These are phyloP conservation scores for Hydriomena furcata DNA, from an alignment of 2,888 invertebrate genomes.

Conservation along the genomic window DNA sequence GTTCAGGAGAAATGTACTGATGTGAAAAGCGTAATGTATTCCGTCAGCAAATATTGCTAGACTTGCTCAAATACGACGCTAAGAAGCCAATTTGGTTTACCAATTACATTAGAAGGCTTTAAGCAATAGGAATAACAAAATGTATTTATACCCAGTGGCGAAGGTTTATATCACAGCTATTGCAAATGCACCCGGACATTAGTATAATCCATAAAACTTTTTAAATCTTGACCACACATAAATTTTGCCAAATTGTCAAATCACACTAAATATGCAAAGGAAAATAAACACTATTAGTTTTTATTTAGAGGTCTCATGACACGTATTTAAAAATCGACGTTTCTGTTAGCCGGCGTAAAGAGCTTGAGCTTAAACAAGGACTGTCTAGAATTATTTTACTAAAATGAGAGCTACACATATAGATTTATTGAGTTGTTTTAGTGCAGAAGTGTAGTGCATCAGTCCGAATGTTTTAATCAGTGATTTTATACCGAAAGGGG, in stretches of 20 bases:
- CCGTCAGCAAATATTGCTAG: slow-evolving; percentile 1
- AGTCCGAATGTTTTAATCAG: slow-evolving; percentile 74
- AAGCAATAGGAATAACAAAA: slow-evolving; percentile 43
- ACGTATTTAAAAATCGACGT: slow-evolving; percentile 61
- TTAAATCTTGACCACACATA: slow-evolving; percentile 47
- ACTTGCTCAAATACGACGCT: slow-evolving; percentile 3
- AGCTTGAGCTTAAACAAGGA: slow-evolving; percentile 32
- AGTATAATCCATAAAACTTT: slow-evolving; percentile 65
- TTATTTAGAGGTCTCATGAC: slow-evolving; percentile 52
- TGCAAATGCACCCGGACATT: slow-evolving; percentile 73
- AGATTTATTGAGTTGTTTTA: slow-evolving; percentile 51
- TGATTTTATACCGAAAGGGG: slow-evolving; percentile 67
- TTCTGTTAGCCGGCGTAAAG: slow-evolving; percentile 59
- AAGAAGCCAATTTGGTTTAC: slow-evolving; percentile 14
- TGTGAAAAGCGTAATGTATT: background rate
- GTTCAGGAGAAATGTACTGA: no score
- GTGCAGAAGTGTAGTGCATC: slow-evolving; percentile 59
- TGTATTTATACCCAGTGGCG: slow-evolving; percentile 69
- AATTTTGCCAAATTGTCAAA: background rate
- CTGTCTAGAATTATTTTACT: slow-evolving; percentile 6
- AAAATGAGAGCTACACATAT: slow-evolving; percentile 46
- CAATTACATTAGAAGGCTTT: slow-evolving; percentile 41
- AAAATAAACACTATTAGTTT: slow-evolving; percentile 48
- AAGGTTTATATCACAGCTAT: slow-evolving; percentile 74
- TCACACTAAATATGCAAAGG: slow-evolving; percentile 28